These are phyloP conservation scores for Zosterops japonicus DNA, from an alignment of 2,113 vertebrate species.

Conservation along the genomic window DNA sequence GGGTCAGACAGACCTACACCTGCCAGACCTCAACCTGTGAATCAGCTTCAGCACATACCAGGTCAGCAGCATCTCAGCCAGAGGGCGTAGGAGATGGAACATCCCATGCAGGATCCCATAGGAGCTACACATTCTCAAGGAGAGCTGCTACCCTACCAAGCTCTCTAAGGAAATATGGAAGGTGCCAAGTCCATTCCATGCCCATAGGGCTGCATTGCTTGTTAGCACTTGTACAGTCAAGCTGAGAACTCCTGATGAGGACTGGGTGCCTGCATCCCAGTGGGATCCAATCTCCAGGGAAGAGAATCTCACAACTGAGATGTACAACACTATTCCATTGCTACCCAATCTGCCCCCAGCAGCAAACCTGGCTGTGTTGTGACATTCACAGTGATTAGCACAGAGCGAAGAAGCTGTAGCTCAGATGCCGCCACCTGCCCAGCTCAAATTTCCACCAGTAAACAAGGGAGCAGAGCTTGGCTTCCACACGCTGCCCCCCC, in stretches of 20 bases:
- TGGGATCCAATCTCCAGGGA: neutral
- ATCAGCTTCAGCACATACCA: neutral
- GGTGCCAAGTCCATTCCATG: rapidly evolving
- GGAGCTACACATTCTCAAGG: neutral
- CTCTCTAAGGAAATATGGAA: neutral
- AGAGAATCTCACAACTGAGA: neutral
- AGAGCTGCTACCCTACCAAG: neutral
- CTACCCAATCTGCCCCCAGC: neutral
- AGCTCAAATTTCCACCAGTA: constrained; percentile 10
- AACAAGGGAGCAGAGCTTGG: rapidly evolving
- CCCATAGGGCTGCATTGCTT: neutral
- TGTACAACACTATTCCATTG: neutral
- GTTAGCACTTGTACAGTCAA: rapidly evolving
- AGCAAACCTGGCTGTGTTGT: neutral
- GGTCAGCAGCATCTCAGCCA: neutral
- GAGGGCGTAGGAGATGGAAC: neutral
- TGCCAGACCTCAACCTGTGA: neutral
- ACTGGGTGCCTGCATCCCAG: rapidly evolving
- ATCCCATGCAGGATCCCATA: neutral
- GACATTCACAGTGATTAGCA: constrained; percentile 55
- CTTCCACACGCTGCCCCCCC: rapidly evolving
- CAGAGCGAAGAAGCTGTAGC: neutral
- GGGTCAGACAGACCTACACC: neutral
- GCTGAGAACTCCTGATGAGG: neutral
- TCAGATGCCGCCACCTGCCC: neutral